Evolutionary conservation across 2,888 invertebrate genomes (phyloP), one percentile per base, ranked within the genome.

Genomic region (Sinotaia quadrata): DNA sequence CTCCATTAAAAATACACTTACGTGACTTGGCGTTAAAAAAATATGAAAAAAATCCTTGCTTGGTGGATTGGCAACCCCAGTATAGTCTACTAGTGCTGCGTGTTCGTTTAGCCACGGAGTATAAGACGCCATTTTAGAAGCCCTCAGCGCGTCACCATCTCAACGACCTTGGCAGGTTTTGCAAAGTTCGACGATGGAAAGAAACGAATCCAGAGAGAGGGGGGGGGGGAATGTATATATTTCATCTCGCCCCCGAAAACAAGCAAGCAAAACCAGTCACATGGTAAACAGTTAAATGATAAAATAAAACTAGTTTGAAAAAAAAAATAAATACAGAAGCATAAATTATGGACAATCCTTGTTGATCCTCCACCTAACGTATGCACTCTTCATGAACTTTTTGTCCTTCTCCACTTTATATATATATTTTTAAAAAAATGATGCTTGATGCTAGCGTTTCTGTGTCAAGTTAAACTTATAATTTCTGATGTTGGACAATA

Each of bases 31-130:
- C 33, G 81, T 83, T 10, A 85, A 77, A 66, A 79, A 78, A 18
- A 86, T 67, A 62, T 86, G 85, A 57, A 77, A 83, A 73, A 84
- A 86, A 70, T 86, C 86, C 76, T 85, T 85, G 68, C 78, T 78
- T 7, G 86, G 86, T 5, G 85, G 68, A 27, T 71, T 76, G 10
- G 82, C 84, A 47, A 70, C 63, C 41, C 72, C 76, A 8, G 76
- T 74, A 61, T 65, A 74, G 57, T 82, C 81, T 29, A 84, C 77
- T 15, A 84, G 51, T 18, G 80, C 78, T 10, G 75, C 74, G 34
- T 82, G 70, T 21, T 76, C 73, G 63, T 73, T 70, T 8, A 80
- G 47, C 81, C 81, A 82, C 21, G 69, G 67, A 60, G 58, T 63
- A 56, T 62, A 68, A 12, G 59, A 47, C 71, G 74, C 78, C 79